Base-by-base conservation (phyloP, 2,888 invertebrate species). In the Harpalus rufipes region DNA sequence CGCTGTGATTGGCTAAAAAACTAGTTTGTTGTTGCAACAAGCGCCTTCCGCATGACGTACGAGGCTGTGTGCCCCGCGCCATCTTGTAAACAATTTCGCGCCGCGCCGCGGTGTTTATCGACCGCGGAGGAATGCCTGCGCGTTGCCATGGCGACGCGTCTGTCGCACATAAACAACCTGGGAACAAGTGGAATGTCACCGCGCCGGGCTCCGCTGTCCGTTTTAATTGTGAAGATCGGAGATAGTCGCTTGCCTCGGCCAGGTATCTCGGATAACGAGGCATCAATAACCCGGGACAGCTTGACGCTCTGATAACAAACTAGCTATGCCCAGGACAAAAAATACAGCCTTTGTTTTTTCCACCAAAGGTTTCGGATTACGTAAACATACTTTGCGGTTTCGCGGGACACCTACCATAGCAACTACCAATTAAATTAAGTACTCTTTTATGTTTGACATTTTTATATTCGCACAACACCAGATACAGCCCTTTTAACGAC, bases 21-120 rank as follows among this genome's bases (percentile, higher is more conserved):
- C 78, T 25, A 41, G n/a, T 21, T 68, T n/a, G 68, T 68, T 16
- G 12, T 74, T 78, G 61, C 59, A 79, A 58, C 58, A 79, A 21
- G 79, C 79, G 58, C 12, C 56, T 58, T 78, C 78, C 58, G 78
- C 78, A 58, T 78, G 78, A 78, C 78, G 56, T 78, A 78, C 58
- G 78, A 78, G 78, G 56, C 25, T 78, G 80, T 32, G 41, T 7
- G 39, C 10, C 7, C 21, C 80, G 80, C 80, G 80, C 84, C 84
- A 84, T 84, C 84, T 84, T 84, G 84, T 84, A 78, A 81, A 81
- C 44, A 41, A 84, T 72, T 84, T 84, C 84, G 84, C 84, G 83
- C 76, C 76, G 72, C 58, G 82, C 72, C 14, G 65, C 74, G 41
- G 41, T 74, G 72, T 74, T 74, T 74, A 72, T 72, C 83, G 83